Evolutionary conservation across 1,140 invertebrate species (phyloP), one percentile per base, ranked within the genome.

Genomic region (Drosophila subobscura): DNA sequence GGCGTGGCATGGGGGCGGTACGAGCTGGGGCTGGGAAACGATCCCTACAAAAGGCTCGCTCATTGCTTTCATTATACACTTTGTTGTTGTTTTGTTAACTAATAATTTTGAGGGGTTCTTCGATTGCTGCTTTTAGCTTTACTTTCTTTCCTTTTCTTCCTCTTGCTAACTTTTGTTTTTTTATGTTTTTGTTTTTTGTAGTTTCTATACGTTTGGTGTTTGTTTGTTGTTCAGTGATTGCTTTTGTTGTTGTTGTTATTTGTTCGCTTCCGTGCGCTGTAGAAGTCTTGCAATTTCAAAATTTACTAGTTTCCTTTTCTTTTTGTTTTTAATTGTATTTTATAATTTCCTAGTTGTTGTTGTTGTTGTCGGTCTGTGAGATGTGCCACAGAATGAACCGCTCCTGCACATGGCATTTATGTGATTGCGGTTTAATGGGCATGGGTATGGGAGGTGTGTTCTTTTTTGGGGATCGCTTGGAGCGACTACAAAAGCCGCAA

Each of bases 321-420:
- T 66, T 60, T 60, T 56, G 23, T 45, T 86, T 86, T 72, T 88
- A 67, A 65, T 81, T 67, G 55, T 84, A 78, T 79, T 77, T 77
- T 78, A 88, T 88, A 88, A 89, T 88, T 88, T 88, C 78, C 83
- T 88, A 88, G 84, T 86, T 83, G 75, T 73, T 68, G 59, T 80
- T 78, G 61, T 50, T 75, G 53, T 64, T 76, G 67, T 64, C 78
- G 64, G 56, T 76, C 60, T 80, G 74, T 81, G 55, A 47, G 51
- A 63, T 64, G 59, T 72, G 65, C 54, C 44, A 47, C 45, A 55
- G 72, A 33, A 55, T 75, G 50, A 51, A 44, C 45, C 45, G 56
- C 52, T 64, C 47, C 45, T 50, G 71, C 70, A 56, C 72, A 70
- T 59, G 53, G 33, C 40, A 70, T 55, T 41, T 57, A 37, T 20